phyloP scores from a whole-genome alignment of 2,888 invertebrate genomes.

The Andrena haemorrhoa region DNA sequence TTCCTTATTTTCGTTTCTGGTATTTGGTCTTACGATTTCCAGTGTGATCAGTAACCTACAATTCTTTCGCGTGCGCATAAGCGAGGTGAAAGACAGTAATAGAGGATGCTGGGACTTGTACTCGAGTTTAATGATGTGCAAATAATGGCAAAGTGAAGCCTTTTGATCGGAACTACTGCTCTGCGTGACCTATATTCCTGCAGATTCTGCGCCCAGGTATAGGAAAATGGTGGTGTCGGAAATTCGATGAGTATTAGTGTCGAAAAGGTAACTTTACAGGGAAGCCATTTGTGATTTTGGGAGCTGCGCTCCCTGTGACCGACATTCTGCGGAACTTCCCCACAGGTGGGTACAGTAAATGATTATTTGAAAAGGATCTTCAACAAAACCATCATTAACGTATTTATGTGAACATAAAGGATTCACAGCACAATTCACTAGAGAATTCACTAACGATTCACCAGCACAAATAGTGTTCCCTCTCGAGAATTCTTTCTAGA shows the following conservation, averaged over 20 bases:
- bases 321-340: neutral
- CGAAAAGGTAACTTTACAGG: slow-evolving; percentile 23
- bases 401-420: too few species aligned
- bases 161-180: neutral
- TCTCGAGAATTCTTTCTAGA: too few species aligned
- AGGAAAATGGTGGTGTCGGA: neutral
- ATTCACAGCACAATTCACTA: too few species aligned
- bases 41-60: too few species aligned
- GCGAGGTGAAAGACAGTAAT: neutral
- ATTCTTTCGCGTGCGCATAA: too few species aligned
- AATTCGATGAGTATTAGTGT: neutral
- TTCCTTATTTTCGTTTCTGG: too few species aligned
- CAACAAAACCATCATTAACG: neutral
- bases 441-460: too few species aligned
- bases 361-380: neutral
- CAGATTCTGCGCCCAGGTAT: neutral
- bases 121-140: neutral
- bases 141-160: slow-evolving; percentile 5
- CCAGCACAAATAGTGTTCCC: too few species aligned
- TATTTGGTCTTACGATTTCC: too few species aligned
- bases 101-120: neutral
- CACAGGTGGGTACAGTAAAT: neutral
- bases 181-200: neutral
- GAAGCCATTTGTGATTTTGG: slow-evolving; percentile 26
- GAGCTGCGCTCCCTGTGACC: slow-evolving; percentile 20